A percentile compares a stretch with the other conserved stretches of the same genome.
These are phyloP conservation scores for Xestobium rufovillosum DNA, from an alignment of 2,888 invertebrate species.

Conservation along the genomic window DNA sequence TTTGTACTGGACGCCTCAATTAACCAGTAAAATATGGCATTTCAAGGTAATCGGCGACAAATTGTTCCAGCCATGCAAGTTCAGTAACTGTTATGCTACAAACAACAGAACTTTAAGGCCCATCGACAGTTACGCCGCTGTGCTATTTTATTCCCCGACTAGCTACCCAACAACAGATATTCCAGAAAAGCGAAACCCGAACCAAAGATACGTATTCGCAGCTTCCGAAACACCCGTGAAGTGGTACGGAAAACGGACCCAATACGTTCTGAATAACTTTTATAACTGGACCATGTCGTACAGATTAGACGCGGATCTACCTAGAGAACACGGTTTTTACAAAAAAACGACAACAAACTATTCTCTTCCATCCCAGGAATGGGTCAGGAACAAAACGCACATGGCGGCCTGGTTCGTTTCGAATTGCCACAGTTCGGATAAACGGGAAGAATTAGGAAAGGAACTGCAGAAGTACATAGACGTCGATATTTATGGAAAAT, in stretches of 20 bases:
- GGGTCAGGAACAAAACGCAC: constrained; percentile 39
- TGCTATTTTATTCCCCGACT: constrained; percentile 45
- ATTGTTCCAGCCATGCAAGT: constrained; percentile 33
- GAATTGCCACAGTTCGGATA: constrained; percentile 45
- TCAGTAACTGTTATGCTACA: constrained; percentile 44
- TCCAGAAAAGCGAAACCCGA: constrained; percentile 35
- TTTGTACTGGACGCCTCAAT: constrained; percentile 29
- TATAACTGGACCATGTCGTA: constrained; percentile 55
- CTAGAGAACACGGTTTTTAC: constrained; percentile 39
- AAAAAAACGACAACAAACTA: constrained; percentile 21
- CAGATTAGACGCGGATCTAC: constrained; percentile 39
- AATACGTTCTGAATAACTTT: constrained; percentile 36
- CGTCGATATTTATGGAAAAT: constrained; percentile 57
- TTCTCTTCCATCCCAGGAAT: constrained; percentile 20
- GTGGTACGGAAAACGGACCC: constrained; percentile 15
- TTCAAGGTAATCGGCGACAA: constrained; percentile 21
- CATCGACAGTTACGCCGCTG: constrained; percentile 45
- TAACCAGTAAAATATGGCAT: constrained; percentile 21
- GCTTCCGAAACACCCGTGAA: constrained; percentile 44
- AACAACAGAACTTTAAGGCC: constrained; percentile 35
- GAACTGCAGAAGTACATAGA: constrained; percentile 50
- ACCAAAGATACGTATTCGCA: constrained; percentile 48
- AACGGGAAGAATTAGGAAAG: constrained; percentile 41
- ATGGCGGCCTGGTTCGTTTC: constrained; percentile 53
- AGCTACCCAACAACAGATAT: too few relatives aligned